These are phyloP conservation scores for Atethmia centrago DNA, from an alignment of 2,888 invertebrate species.

Conservation along the genomic window DNA sequence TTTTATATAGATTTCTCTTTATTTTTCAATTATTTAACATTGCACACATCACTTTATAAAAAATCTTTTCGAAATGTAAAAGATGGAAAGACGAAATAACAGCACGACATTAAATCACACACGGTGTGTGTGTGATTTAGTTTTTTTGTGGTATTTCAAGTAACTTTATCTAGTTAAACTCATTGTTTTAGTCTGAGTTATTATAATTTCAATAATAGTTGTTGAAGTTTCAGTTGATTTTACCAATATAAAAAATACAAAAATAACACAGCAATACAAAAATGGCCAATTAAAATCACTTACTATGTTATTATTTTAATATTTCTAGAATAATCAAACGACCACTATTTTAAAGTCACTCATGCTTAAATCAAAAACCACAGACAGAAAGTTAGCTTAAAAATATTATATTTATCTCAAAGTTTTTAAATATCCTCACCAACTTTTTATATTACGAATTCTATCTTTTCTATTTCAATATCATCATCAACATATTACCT, in stretches of 20 bases:
- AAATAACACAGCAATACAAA: no score
- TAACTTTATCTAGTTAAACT: not conserved
- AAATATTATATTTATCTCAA: not conserved
- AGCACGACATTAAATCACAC: no score
- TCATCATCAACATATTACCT: slow-evolving; percentile 6
- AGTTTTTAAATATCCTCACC: not conserved
- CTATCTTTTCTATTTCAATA: slow-evolving; percentile 6
- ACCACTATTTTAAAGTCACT: not conserved
- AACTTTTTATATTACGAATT: slow-evolving; percentile 10
- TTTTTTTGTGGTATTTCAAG: not conserved
- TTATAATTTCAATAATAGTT: not conserved
- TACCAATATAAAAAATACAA: not conserved
- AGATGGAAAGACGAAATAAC: no score
- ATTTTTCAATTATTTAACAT: no score
- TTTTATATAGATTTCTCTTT: not conserved
- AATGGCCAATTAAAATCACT: slow-evolving; percentile 4
- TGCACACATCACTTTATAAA: no score
- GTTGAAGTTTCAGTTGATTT: not conserved
- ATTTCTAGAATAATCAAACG: not conserved
- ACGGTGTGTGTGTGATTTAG: no score
- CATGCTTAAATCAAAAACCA: not conserved
- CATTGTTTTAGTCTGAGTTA: not conserved
- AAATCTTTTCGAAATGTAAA: not conserved
- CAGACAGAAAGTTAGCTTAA: not conserved
- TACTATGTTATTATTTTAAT: not conserved